These are phyloP conservation scores for Corvus hawaiiensis DNA, from an alignment of 2,113 vertebrate species.

Conservation along the genomic window DNA sequence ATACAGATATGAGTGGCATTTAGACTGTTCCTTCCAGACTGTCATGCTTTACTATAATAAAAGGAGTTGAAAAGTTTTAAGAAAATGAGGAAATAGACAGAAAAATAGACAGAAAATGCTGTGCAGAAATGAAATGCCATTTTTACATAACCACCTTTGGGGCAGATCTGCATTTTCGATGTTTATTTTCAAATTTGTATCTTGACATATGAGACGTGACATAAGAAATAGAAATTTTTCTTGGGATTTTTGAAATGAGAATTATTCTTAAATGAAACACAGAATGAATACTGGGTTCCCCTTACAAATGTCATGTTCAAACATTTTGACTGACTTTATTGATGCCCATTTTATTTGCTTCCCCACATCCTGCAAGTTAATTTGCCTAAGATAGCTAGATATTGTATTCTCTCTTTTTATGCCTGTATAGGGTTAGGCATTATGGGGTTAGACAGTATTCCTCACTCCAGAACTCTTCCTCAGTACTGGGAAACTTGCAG, in stretches of 20 bases:
- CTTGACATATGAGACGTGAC: not conserved
- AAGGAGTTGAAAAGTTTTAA: not conserved
- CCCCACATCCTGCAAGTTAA: not conserved
- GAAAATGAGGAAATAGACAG: not conserved
- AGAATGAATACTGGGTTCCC: not conserved
- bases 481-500: not conserved
- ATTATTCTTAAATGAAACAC: not conserved
- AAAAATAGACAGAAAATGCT: not conserved
- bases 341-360: not conserved
- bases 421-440: not conserved
- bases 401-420: not conserved
- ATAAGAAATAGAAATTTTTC: not conserved
- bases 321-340: not conserved
- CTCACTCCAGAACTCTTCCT: not conserved
- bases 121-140: not conserved
- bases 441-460: not conserved
- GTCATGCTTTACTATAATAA: not conserved
- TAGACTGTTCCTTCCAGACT: not conserved
- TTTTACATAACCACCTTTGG: not conserved
- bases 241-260: not conserved
- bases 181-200: not conserved
- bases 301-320: not conserved
- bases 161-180: not conserved
- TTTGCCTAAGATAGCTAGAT: not conserved
- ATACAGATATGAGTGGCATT: not conserved